phyloP scores from a whole-genome alignment of 2,888 invertebrate genomes.

The Anorthoa munda region DNA sequence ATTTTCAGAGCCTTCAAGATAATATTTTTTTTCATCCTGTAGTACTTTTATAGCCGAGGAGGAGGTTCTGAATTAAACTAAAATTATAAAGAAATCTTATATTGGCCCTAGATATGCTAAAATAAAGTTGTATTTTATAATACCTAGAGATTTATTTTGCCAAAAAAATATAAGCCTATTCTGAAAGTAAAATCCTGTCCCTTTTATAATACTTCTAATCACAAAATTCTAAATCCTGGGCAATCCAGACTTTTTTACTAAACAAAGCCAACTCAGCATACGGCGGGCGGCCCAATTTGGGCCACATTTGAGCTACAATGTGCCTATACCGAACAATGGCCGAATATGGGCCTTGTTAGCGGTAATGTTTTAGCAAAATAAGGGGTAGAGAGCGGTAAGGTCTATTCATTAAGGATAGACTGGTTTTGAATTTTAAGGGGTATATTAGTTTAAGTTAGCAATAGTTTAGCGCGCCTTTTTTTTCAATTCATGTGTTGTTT shows the following conservation, averaged over 20 bases:
- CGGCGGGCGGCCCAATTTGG: slow-evolving; percentile 7
- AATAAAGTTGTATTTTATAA: not conserved
- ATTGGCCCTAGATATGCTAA: not conserved
- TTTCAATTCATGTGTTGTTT: not conserved
- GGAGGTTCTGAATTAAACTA: too few species aligned
- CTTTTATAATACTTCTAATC: not conserved
- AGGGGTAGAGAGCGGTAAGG: slow-evolving; percentile 36
- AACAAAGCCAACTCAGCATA: slow-evolving; percentile 43
- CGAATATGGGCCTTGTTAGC: slow-evolving; percentile 36
- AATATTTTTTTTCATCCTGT: not conserved
- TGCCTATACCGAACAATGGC: slow-evolving; percentile 27
- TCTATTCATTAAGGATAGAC: slow-evolving; percentile 37
- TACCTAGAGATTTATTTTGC: not conserved
- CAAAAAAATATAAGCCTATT: not conserved
- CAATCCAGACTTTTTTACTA: slow-evolving; percentile 14
- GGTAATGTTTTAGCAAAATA: slow-evolving; percentile 44
- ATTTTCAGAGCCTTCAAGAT: not conserved
- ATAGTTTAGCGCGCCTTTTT: accelerated
- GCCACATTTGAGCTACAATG: not conserved
- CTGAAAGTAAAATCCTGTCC: not conserved
- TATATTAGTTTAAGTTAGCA: not conserved
- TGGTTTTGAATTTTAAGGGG: slow-evolving; percentile 16
- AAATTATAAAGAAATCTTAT: too few species aligned
- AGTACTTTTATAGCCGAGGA: too few species aligned
- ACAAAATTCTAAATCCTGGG: slow-evolving; percentile 21